Evolutionary conservation across 2,797 vertebrate genomes (phyloP).

Genomic region (Rhinichthys osculus): DNA sequence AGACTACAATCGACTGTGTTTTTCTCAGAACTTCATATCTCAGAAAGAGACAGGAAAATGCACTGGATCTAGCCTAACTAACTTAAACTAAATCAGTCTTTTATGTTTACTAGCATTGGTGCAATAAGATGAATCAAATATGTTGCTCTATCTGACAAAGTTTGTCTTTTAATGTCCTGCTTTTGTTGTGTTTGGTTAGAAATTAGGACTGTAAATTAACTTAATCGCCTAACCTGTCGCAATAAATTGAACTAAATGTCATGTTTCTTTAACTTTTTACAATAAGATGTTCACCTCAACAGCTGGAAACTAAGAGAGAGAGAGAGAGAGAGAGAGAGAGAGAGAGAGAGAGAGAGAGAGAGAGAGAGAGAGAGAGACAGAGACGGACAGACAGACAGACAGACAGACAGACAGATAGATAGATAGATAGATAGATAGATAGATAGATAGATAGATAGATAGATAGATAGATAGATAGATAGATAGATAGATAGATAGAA

Average conservation of each 20-base stretch:
- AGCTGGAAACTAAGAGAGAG: background rate
- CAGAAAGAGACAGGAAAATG: background rate
- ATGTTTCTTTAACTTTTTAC: background rate
- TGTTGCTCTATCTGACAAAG: background rate
- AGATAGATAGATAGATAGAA: no score
- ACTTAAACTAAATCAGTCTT: background rate
- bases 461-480: no score
- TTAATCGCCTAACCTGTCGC: no score
- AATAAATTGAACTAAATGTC: background rate
- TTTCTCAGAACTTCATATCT: background rate
- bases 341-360: no score
- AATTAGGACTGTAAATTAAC: background rate
- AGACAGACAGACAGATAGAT: no score
- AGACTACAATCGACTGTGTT: background rate
- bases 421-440: no score
- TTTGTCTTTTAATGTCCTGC: background rate
- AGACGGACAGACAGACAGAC: accelerated
- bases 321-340: background rate
- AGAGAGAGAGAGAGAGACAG: no score
- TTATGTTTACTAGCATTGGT: background rate
- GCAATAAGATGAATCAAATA: background rate
- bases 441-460: no score
- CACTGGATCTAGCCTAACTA: background rate
- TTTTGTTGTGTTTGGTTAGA: background rate
- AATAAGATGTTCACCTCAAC: background rate